Evolutionary conservation across 2,113 vertebrate species (phyloP), one percentile per base, ranked within the genome.

Genomic region (Bombycilla garrulus): DNA sequence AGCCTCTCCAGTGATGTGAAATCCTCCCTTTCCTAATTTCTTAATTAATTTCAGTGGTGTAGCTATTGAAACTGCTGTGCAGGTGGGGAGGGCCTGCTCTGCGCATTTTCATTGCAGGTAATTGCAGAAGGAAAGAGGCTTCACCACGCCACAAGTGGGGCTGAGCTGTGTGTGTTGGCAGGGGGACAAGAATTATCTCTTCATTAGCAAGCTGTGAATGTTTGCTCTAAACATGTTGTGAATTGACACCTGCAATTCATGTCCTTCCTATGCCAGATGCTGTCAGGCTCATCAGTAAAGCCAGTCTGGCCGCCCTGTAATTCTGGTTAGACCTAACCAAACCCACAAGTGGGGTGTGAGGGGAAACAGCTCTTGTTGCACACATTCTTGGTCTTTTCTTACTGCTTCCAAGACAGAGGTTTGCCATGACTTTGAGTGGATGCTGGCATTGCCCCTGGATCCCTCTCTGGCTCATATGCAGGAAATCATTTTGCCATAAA

Each of bases 71-170:
- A 26, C 24, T 81, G 10, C 8, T 6, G 6, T 36, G 51, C 65
- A 40, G 38, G 72, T 54, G 44, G 36, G 36, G 74, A 72, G 16
- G 22, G 22, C 89, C 83, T 83, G 28, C 54, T 82, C 35, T 74
- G 26, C 60, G 24, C 0, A 0, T 73, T 77, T 91, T 62, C 38
- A 29, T 5, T 79, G 73, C 54, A 56, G 61, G 5, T 89, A 62
- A 51, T 35, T 71, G 12, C n/a, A 61, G 72, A 69, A 86, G 56
- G 70, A 57, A 47, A 38, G 38, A 23, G 44, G 12, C 13, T 80
- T 64, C 62, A n/a, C 29, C 0, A 1, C 12, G 6, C 35, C 0
- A 1, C 11, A 11, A 29, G 16, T 33, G 2, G 4, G 13, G 17
- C 60, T 85, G 78, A 60, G 10, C n/a, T 35, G 18, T 70, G 71